Evolutionary conservation across 2,888 invertebrate species (phyloP), one percentile per base, ranked within the genome.

Genomic region (Nesidiocoris tenuis): DNA sequence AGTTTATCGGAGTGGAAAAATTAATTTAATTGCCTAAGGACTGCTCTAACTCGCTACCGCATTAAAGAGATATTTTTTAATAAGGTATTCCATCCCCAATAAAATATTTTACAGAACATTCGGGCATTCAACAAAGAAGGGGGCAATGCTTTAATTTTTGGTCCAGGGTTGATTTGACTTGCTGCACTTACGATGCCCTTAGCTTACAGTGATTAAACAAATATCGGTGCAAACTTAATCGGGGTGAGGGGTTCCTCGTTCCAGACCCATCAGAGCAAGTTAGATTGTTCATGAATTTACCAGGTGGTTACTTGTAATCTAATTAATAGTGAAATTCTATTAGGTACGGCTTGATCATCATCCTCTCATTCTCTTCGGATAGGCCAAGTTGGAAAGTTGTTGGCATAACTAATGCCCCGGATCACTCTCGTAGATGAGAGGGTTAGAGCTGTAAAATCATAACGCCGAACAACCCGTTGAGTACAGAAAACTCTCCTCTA

Each of bases 271-370:
- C 39, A 12, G 39, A 7, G 39, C 39, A 63, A 63, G 3, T 63
- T 21, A 23, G 63, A 63, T 63, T 63, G 63, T 22, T 1, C 63
- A 63, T 18, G 63, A 63, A 63, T 63, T 63, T n/a, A 63, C 23
- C 63, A 63, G 19, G 63, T 22, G 63, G 63, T 63, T 63, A 21
- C 22, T 63, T 22, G 16, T 22, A 63, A 63, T 63, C 1, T 63
- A 63, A 63, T 63, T 63, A 39, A 39, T 39, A 63, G 63, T 23
- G 63, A 63, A 63, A 5, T 63, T 21, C 63, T 63, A 63, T 63
- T 63, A 21, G 16, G 63, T n/a, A 7, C 18, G 21, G 21, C 59
- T 59, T 7, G 63, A 39, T 39, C 12, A 39, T n/a, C 3, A 39
- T 12, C 39, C 12, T 39, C 39, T 39, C 39, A 7, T 3, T 12